A percentile compares a stretch with the other conserved stretches of the same genome.
These are phyloP conservation scores for Lucinisca nassula DNA, from an alignment of 2,888 invertebrate genomes.

Conservation along the genomic window DNA sequence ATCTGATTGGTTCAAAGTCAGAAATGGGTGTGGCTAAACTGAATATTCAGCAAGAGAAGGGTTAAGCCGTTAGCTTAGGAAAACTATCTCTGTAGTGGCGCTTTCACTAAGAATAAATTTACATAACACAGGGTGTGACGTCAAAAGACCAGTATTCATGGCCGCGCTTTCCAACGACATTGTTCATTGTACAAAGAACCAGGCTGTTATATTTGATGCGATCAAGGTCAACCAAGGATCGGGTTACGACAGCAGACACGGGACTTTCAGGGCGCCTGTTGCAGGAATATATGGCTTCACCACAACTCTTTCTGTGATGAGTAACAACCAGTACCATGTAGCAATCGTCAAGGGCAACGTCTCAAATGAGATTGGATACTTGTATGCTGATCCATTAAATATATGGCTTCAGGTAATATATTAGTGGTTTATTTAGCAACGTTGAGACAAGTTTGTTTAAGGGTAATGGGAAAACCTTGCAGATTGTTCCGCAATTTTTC, in stretches of 20 bases:
- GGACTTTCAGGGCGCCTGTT: conserved; percentile 46
- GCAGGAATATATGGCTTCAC: conserved; percentile 49
- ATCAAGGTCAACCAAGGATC: conserved; percentile 40
- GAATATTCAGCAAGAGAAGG: too few relatives aligned
- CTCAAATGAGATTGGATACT: conserved; percentile 48
- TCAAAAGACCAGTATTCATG: conserved; percentile 37
- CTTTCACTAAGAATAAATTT: too few relatives aligned
- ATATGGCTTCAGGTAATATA: conserved; percentile 22
- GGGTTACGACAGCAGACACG: conserved; percentile 45
- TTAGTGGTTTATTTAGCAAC: too few relatives aligned
- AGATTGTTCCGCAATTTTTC: too few relatives aligned
- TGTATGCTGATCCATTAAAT: conserved; percentile 29
- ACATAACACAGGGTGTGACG: background rate
- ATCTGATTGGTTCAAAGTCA: too few relatives aligned
- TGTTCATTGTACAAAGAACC: conserved; percentile 30
- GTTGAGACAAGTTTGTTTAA: too few relatives aligned
- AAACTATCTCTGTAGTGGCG: too few relatives aligned
- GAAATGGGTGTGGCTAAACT: too few relatives aligned
- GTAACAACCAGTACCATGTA: conserved; percentile 17
- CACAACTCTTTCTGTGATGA: conserved; percentile 23
- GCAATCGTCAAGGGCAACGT: conserved; percentile 41
- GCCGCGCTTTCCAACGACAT: conserved; percentile 28
- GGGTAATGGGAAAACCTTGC: too few relatives aligned
- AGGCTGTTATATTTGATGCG: conserved; percentile 52
- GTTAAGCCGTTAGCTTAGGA: too few relatives aligned